Percentiles rank a stretch among this genome's conserved stretches.
phyloP scores from a whole-genome alignment of 1,140 invertebrate genomes.

The Cherax quadricarinatus region DNA sequence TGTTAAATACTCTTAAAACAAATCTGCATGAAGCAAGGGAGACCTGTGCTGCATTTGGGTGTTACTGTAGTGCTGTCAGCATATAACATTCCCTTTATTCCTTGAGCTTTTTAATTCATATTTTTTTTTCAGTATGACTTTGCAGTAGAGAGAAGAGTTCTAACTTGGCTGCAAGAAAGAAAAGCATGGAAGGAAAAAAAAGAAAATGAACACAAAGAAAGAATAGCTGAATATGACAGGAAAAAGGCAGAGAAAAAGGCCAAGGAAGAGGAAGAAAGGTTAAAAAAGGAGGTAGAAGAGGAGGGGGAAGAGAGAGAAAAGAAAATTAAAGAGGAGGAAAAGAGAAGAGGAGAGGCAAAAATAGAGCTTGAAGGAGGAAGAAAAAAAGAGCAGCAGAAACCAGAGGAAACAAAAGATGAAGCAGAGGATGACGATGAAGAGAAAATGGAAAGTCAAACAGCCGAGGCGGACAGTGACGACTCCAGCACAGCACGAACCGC shows the following conservation, averaged over 20 bases:
- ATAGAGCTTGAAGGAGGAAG: slow-evolving; percentile 40
- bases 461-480: slow-evolving; percentile 19
- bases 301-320: slow-evolving; percentile 50
- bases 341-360: slow-evolving; percentile 44
- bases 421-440: slow-evolving; percentile 28
- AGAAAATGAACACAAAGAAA: slow-evolving; percentile 58
- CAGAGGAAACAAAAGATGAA: slow-evolving; percentile 20
- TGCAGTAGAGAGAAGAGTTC: slow-evolving; percentile 51
- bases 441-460: not conserved
- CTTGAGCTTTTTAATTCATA: not conserved
- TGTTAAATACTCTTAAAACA: no score
- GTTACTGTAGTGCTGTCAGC: no score
- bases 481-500: not conserved
- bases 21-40: no score
- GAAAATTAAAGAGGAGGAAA: slow-evolving; percentile 42
- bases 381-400: slow-evolving; percentile 43
- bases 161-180: slow-evolving; percentile 57
- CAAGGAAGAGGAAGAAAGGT: slow-evolving; percentile 49
- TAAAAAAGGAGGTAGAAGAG: slow-evolving; percentile 47
- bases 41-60: no score
- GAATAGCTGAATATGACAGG: slow-evolving; percentile 53
- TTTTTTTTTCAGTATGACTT: slow-evolving; percentile 58
- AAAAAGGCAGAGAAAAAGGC: slow-evolving; percentile 51
- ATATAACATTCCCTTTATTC: no score
- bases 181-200: slow-evolving; percentile 51